Base-by-base conservation (phyloP, 2,113 vertebrate species). In the Condylura cristata region DNA sequence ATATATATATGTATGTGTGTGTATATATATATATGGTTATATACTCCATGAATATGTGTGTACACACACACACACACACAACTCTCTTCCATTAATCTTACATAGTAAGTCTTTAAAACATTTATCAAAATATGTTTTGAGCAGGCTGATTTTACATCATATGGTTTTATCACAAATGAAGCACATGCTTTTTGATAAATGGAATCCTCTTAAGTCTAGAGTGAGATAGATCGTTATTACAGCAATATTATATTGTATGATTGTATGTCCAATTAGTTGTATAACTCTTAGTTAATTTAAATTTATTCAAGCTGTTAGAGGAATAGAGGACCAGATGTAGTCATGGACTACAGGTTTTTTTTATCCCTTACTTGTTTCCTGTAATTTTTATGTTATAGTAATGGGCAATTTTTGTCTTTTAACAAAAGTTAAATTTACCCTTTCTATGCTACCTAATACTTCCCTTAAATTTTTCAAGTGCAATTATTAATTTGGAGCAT, bases 401-500 rank as follows among this genome's bases (percentile, higher is more conserved):
- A 72, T 58, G 46, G 24, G 6, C 4, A 82, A 61, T 89, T 94
- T 94, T 94, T 75, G 58, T 81, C 65, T 85, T 76, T 22, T 70
- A 18, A 81, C 48, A 68, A 66, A 88, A 94, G 80, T 90, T 81
- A 93, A 86, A 86, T 86, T 82, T 86, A 97, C 90, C 93, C 97
- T 97, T 97, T 93, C 93, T 96, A 81, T 97, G 94, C 94, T 97
- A 93, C 86, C 96, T 96, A 20, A 95, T 96, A 97, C 95, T 95
- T 95, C 68, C 34, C 32, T 96, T 88, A 81, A 97, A 97, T 97
- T 90, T 97, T 90, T 98, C 88, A 80, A 85, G 53, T 95, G 90
- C 87, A 53, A 51, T 96, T 98, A 97, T 97, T 96, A 97, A 97
- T 97, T 97, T 96, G 96, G 89, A 94, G 65, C 89, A 71, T 92